phyloP scores from a whole-genome alignment of 2,113 vertebrate species.

The Podarcis raffonei region DNA sequence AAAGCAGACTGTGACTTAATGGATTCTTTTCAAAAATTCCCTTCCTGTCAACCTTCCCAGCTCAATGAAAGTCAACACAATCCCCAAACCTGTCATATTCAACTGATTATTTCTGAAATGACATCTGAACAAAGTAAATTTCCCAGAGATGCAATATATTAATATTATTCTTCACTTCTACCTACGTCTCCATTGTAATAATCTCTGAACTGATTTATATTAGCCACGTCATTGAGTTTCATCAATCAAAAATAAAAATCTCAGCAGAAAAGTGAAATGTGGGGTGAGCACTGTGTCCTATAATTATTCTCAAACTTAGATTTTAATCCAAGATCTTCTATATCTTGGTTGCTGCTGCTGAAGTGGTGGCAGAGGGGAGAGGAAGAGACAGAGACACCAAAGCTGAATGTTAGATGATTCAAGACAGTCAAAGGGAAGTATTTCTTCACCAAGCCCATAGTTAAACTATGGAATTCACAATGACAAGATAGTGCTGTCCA shows the following conservation, averaged over 20 bases:
- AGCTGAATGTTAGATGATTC: background rate
- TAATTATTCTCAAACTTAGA: background rate
- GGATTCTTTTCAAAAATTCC: background rate
- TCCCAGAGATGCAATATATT: background rate
- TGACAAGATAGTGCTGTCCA: background rate
- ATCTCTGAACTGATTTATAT: background rate
- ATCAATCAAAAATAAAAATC: background rate
- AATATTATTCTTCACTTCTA: background rate
- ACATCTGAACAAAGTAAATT: background rate
- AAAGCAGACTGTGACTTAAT: background rate
- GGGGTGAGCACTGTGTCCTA: background rate
- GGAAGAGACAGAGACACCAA: background rate
- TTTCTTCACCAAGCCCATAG: background rate
- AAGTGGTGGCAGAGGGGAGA: no score
- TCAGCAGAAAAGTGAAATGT: background rate
- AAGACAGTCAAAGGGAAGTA: no score
- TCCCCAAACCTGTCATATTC: background rate
- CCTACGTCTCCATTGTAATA: background rate
- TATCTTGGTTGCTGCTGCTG: no score
- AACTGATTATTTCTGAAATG: background rate
- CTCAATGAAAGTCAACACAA: background rate
- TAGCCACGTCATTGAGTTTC: background rate
- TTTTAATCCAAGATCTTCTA: no score
- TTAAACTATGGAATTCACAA: background rate
- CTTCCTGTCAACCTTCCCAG: no score